Evolutionary conservation across 1,140 invertebrate species (phyloP), one percentile per base, ranked within the genome.

Genomic region (Hestina assimilis): DNA sequence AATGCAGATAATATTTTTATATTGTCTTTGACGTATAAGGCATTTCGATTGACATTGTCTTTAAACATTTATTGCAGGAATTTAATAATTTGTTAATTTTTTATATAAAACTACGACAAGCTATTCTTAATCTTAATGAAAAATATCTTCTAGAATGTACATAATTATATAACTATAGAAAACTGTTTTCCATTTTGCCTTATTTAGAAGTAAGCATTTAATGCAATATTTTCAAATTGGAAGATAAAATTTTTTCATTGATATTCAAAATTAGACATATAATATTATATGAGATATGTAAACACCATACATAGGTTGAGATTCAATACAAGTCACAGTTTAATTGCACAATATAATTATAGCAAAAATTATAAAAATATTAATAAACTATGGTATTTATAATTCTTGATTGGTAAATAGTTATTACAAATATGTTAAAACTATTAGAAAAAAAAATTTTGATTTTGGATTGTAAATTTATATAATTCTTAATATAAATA

Each of bases 121-220:
- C 54, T 55, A 53, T 23, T 29, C 51, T 42, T 57, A 47, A 28
- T 33, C 50, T 48, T 54, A 28, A 40, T 66, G 60, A 57, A 53
- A 42, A 56, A 24, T 42, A 60, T 45, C 35, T 48, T 17, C 57
- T 62, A 64, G 60, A 55, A 48, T 59, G 61, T 63, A 64, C 69
- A 68, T 33, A 67, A 29, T 56, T 46, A 57, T 47, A n/a, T n/a
- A n/a, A n/a, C n/a, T n/a, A n/a, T n/a, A n/a, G n/a, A n/a, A 33
- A 48, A 23, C 47, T 52, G 54, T 31, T 51, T 53, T 59, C 45
- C 54, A 60, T 50, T 53, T 59, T 66, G 59, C 55, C 50, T 59
- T 48, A 55, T 53, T 52, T 57, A 29, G 54, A 73, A 73, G 75
- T 73, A 81, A 81, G 77, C 78, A 79, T 79, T 77, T 42, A 53